Conservation (phyloP, 2,888 invertebrate genomes). For the Dione vanillae region DNA sequence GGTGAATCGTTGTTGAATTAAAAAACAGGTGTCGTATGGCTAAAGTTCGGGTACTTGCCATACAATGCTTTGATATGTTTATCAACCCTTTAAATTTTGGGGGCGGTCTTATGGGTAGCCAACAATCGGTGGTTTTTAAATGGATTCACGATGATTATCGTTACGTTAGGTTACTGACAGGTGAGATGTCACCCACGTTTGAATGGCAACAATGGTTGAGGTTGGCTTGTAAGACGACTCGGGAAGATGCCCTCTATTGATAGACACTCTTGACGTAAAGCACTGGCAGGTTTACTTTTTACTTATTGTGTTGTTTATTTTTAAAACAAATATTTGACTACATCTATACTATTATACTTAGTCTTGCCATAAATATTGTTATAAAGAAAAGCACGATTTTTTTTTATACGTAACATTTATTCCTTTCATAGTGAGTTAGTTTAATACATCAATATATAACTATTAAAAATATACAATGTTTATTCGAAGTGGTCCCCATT, state of each 20-base stretch:
- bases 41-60: slow-evolving; percentile 52
- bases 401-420: no score
- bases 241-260: slow-evolving; percentile 65
- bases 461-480: no score
- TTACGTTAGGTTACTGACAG: slow-evolving; percentile 78
- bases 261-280: slow-evolving; percentile 49
- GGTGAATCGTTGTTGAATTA: slow-evolving; percentile 65
- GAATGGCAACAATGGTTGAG: slow-evolving; percentile 62
- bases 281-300: slow-evolving; percentile 56
- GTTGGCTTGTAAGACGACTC: slow-evolving; percentile 65
- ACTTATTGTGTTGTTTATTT: slow-evolving; percentile 54
- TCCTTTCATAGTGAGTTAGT: no score
- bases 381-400: no score
- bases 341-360: no score
- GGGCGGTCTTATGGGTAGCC: slow-evolving; percentile 67
- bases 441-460: no score
- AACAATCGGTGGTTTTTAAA: slow-evolving; percentile 75
- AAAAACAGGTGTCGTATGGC: slow-evolving; percentile 76
- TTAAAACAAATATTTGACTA: slow-evolving; percentile 28
- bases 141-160: slow-evolving; percentile 75
- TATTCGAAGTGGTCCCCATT: no score
- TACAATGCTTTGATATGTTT: slow-evolving; percentile 78
- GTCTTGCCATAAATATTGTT: no score
- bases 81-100: slow-evolving; percentile 77
- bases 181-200: slow-evolving; percentile 77